These are phyloP conservation scores for Galerucella pusilla DNA, from an alignment of 2,888 invertebrate species.

Conservation along the genomic window DNA sequence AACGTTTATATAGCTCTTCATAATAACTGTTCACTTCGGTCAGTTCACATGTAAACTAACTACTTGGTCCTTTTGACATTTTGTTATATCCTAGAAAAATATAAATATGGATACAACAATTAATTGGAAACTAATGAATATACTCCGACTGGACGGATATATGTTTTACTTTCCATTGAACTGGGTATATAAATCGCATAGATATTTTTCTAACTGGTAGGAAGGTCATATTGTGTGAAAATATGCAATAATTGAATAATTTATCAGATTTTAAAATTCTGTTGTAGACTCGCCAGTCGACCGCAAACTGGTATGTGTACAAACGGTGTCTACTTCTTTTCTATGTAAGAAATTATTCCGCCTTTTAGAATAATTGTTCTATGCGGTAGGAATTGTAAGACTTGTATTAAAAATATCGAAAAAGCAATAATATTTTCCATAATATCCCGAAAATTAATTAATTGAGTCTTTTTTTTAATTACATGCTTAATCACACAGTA, in stretches of 20 bases:
- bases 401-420: constrained; percentile 26
- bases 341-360: constrained; percentile 27
- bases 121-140: neutral
- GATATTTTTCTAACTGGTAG: constrained; percentile 29
- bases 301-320: constrained; percentile 46
- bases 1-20: no score
- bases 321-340: constrained; percentile 29
- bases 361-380: constrained; percentile 36
- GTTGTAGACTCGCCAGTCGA: constrained; percentile 47
- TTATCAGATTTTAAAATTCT: constrained; percentile 51
- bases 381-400: constrained; percentile 12
- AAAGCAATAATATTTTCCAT: neutral
- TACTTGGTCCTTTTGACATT: neutral
- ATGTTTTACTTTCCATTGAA: neutral
- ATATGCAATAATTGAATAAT: constrained; percentile 48
- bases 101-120: constrained; percentile 2
- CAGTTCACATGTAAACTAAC: neutral
- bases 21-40: no score
- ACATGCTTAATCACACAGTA: no score
- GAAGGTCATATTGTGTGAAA: constrained; percentile 49
- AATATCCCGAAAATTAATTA: neutral
- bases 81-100: neutral
- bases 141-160: neutral
- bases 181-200: neutral
- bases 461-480: no score